Base-by-base conservation (phyloP, 1,140 invertebrate species). In the Ceratina japonica region DNA sequence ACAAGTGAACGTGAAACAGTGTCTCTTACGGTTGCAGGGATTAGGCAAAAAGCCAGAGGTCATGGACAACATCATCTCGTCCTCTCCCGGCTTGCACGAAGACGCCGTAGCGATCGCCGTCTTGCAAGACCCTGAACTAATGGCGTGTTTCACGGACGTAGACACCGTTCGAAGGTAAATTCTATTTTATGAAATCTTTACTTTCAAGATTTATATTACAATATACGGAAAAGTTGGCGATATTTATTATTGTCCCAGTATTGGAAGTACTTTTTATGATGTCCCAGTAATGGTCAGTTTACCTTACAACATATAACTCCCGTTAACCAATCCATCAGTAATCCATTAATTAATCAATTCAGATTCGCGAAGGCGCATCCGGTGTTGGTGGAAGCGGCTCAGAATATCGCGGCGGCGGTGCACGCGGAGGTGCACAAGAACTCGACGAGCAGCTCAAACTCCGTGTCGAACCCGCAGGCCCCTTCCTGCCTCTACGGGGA, bases 21-120 rank as follows among this genome's bases (percentile, higher is more conserved):
- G n/a, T n/a, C n/a, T n/a, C n/a, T n/a, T n/a, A n/a, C n/a, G n/a
- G n/a, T n/a, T 86, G 88, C 63, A 94, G 93, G 91, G 93, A 24
- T 86, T 94, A 51, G 93, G 89, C n/a, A 91, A 89, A 72, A 91
- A 91, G 74, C 91, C 92, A 49, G 93, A 94, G 76, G 90, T 94
- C 3, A 87, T 94, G 65, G 92, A 94, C 78, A 94, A 94, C 86
- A 93, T 95, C 18, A 93, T 94, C 44, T 89, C 90, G 52, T 91
- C 92, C 4, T 92, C 92, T 70, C 94, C 94, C 56, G 91, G 90
- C 51, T 81, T 94, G 8, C 89, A 86, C 20, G 90, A 94, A 63
- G 94, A 95, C 88, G 90, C 93, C 27, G 91, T 94, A 58, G 93
- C 94, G 15, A 90, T 94, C 63, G 92, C 94, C 3, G 91, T 95